These are phyloP conservation scores for Pseudomugil gertrudae DNA, from an alignment of 2,797 vertebrate species.

Conservation along the genomic window DNA sequence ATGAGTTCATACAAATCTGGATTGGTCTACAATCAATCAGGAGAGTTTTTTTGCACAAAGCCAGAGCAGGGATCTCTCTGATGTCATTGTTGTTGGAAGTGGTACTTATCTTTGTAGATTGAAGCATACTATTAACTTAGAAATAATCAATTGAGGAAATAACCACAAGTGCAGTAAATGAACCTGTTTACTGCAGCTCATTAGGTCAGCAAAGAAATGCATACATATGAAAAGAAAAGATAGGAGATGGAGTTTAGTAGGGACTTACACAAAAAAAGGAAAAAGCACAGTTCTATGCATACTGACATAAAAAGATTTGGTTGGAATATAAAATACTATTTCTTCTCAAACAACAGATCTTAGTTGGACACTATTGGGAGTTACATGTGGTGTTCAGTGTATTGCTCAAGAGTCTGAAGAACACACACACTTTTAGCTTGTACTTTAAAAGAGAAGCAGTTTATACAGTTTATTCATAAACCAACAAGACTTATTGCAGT, in stretches of 20 bases:
- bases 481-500: neutral
- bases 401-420: neutral
- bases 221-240: neutral
- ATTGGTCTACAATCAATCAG: conserved; percentile 53
- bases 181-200: conserved; percentile 27
- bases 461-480: no score
- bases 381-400: neutral
- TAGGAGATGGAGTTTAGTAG: neutral
- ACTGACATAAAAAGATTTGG: neutral
- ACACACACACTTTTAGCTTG: neutral
- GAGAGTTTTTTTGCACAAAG: conserved; percentile 19
- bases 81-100: conserved; percentile 22
- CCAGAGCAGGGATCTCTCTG: conserved; percentile 19
- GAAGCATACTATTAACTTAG: conserved; percentile 47
- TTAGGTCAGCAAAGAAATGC: conserved; percentile 13
- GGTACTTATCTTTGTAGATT: conserved; percentile 29
- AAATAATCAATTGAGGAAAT: conserved; percentile 34
- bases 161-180: conserved; percentile 35
- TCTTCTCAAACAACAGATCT: neutral
- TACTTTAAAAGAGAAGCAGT: neutral
- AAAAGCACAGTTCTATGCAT: neutral
- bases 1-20: conserved; percentile 38
- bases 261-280: neutral
- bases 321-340: neutral
- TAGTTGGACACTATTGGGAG: neutral